Evolutionary conservation across 2,888 invertebrate species (phyloP).

Genomic region (Iphiclides podalirius): DNA sequence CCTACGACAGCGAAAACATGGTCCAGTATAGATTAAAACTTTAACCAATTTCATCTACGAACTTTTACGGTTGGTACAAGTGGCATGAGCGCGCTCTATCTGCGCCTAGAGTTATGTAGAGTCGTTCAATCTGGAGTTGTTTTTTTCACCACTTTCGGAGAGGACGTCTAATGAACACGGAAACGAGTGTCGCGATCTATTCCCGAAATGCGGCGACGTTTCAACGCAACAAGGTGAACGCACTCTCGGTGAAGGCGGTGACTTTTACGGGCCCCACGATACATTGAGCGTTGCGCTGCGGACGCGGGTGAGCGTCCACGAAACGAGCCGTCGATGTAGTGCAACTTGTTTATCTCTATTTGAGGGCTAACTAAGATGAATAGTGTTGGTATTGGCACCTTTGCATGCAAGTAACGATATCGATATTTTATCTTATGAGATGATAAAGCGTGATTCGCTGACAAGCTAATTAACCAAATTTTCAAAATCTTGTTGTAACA

Average conservation of each 20-base stretch:
- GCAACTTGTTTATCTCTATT: conserved; percentile 52
- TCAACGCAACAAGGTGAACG: conserved; percentile 59
- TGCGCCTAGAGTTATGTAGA: background rate
- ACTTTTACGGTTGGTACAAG: no score
- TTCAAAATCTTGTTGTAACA: no score
- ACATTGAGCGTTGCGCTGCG: conserved; percentile 40
- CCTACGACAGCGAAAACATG: no score
- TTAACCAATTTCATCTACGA: no score
- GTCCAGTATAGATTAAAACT: no score
- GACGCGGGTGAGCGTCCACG: conserved; percentile 1
- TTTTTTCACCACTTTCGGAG: conserved; percentile 9
- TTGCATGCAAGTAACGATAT: conserved; percentile 5
- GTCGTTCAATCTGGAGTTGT: background rate
- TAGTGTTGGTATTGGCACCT: conserved; percentile 26
- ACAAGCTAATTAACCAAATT: no score
- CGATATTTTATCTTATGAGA: conserved; percentile 25
- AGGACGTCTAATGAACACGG: conserved; percentile 45
- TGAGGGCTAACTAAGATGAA: conserved; percentile 30
- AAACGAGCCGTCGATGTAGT: conserved; percentile 39
- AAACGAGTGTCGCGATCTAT: conserved; percentile 56
- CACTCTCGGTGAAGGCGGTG: conserved; percentile 72
- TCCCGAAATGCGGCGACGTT: conserved; percentile 64
- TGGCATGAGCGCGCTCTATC: no score
- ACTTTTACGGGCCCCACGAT: conserved; percentile 46
- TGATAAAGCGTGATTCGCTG: no score